Evolutionary conservation across 2,888 invertebrate genomes (phyloP).

Genomic region (Brachylomia viminalis): DNA sequence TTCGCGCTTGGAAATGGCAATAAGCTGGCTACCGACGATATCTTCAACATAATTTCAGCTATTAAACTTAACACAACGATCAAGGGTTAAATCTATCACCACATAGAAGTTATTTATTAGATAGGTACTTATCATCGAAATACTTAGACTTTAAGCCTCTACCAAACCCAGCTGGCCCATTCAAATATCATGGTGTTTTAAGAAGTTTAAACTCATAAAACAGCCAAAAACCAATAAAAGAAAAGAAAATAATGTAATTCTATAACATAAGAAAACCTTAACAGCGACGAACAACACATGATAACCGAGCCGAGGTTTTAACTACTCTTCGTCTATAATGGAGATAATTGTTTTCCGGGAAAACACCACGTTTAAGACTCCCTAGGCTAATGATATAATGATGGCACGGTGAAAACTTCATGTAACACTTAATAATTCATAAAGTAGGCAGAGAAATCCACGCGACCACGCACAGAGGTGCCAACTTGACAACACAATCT

Average conservation of each 20-base stretch:
- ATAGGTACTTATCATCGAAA: background rate
- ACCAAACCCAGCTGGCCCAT: background rate
- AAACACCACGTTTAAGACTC: slow-evolving; percentile 66
- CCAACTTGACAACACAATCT: slow-evolving; percentile 74
- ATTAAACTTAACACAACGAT: slow-evolving; percentile 11
- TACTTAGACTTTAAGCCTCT: too few species aligned
- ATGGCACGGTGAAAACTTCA: slow-evolving; percentile 68
- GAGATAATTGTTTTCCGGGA: slow-evolving; percentile 72
- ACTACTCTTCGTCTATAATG: slow-evolving; percentile 21
- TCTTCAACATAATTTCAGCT: slow-evolving; percentile 14
- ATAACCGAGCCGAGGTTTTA: slow-evolving; percentile 43
- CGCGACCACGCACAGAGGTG: slow-evolving; percentile 67
- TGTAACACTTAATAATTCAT: slow-evolving; percentile 76
- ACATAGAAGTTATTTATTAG: background rate
- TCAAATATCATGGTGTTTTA: background rate
- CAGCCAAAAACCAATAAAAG: background rate
- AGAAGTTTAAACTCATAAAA: background rate
- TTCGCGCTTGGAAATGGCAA: slow-evolving; percentile 10
- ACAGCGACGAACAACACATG: slow-evolving; percentile 6
- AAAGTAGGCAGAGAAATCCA: slow-evolving; percentile 68
- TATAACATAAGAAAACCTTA: slow-evolving; percentile 15
- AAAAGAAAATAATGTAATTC: background rate
- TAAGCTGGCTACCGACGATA: slow-evolving; percentile 4
- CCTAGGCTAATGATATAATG: slow-evolving; percentile 75
- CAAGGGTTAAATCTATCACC: background rate